phyloP scores from a whole-genome alignment of 1,140 invertebrate genomes.

The Tyrophagus putrescentiae region DNA sequence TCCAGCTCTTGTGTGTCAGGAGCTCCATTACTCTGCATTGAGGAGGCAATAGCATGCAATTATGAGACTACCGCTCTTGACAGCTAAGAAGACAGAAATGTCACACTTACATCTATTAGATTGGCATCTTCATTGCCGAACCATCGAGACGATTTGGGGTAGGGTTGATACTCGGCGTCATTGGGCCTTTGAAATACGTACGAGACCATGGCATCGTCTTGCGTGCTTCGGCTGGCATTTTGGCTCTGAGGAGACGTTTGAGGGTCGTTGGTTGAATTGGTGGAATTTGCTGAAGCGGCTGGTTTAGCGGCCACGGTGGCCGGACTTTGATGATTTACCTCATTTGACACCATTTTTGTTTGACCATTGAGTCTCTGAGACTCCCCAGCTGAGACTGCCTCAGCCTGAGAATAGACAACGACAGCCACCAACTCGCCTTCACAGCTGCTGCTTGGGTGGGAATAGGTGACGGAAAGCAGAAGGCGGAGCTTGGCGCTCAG shows the following conservation, averaged over 20 bases:
- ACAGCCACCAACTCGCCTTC: too few species aligned
- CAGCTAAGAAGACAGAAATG: conserved; percentile 36
- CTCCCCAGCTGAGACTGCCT: too few species aligned
- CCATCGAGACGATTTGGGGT: conserved; percentile 54
- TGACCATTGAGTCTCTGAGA: conserved; percentile 12
- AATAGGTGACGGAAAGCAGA: too few species aligned
- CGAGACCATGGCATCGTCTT: conserved; percentile 70
- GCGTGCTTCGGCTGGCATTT: conserved; percentile 30
- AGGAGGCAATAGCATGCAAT: neutral
- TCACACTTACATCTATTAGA: conserved; percentile 32
- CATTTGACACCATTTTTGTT: conserved; percentile 1
- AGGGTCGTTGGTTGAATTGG: neutral
- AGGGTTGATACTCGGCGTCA: conserved; percentile 53
- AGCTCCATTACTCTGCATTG: conserved; percentile 25
- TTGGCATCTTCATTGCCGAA: conserved; percentile 61
- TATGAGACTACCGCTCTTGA: neutral
- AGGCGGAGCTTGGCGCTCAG: too few species aligned
- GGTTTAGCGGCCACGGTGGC: neutral
- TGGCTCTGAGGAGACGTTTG: neutral
- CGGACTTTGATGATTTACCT: conserved; percentile 1
- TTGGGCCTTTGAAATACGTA: conserved; percentile 67
- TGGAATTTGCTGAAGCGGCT: too few species aligned
- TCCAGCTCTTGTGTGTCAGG: conserved; percentile 33
- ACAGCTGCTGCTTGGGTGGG: too few species aligned
- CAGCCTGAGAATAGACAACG: too few species aligned